These are phyloP conservation scores for Drosophila macrospina DNA, from an alignment of 2,888 invertebrate species.

Conservation along the genomic window DNA sequence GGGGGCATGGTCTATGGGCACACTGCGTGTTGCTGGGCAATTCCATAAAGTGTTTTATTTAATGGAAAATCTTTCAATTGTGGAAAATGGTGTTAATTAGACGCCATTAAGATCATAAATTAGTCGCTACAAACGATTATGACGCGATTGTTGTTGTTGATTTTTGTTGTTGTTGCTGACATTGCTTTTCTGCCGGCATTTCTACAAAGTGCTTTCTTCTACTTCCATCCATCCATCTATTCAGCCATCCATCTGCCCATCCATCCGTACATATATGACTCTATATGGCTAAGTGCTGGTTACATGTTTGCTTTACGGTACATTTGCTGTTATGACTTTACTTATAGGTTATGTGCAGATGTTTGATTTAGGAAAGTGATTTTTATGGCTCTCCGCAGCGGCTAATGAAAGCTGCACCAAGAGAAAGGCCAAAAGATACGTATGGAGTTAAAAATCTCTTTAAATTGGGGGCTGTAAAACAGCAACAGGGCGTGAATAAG, in stretches of 20 bases:
- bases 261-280: slow-evolving; percentile 39
- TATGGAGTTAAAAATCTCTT: slow-evolving; percentile 13
- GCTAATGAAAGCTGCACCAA: slow-evolving; percentile 45
- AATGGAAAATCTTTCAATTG: slow-evolving; percentile 82
- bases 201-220: slow-evolving; percentile 60
- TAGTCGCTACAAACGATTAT: slow-evolving; percentile 81
- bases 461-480: slow-evolving; percentile 8
- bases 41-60: slow-evolving; percentile 82
- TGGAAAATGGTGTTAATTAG: slow-evolving; percentile 82
- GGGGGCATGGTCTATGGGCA: slow-evolving; percentile 19
- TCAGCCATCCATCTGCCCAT: slow-evolving; percentile 2
- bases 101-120: slow-evolving; percentile 81
- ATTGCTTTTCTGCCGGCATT: slow-evolving; percentile 62
- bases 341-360: slow-evolving; percentile 59
- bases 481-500: slow-evolving; percentile 1
- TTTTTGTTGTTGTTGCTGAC: slow-evolving; percentile 22
- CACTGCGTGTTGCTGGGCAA: slow-evolving; percentile 74
- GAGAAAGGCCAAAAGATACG: slow-evolving; percentile 27
- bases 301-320: slow-evolving; percentile 76
- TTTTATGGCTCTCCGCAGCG: slow-evolving; percentile 38
- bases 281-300: slow-evolving; percentile 67
- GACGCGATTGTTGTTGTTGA: slow-evolving; percentile 66
- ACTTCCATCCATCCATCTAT: slow-evolving; percentile 24
- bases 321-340: slow-evolving; percentile 76
- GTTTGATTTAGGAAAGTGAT: slow-evolving; percentile 65